Evolutionary conservation across 2,888 invertebrate genomes (phyloP), one percentile per base, ranked within the genome.

Genomic region (Nomada lathburiana): DNA sequence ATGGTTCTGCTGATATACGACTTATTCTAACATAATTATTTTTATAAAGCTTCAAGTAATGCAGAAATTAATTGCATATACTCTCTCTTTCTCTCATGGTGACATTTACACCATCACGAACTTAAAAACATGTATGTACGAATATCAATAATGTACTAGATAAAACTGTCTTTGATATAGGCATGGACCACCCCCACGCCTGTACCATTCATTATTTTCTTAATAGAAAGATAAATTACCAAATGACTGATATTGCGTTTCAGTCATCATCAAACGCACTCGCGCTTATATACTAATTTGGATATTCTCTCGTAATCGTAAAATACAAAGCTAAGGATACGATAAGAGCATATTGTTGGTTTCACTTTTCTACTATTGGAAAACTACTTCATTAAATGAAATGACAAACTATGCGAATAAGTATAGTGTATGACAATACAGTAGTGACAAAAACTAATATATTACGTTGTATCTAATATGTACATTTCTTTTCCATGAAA

Each of bases 21-120:
- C 88, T 88, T 88, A 87, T 62, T 75, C 86, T 88, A 83, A 75
- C 73, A 77, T 86, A 87, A 87, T 88, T 82, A 89, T 52, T 83
- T 64, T 77, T 70, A 79, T 82, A 74, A 81, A 88, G 81, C 76
- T 82, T 80, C 44, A 57, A 77, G 26, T 77, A 70, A 79, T 79
- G 80, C 76, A 65, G 60, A 86, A 42, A 10, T n/a, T 2, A 7
- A 75, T 78, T 82, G 69, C 64, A 69, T 62, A 53, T 76, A 62
- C 20, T 44, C 42, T 64, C 3, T 64, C 26, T 53, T 47, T 64
- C 2, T 68, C 23, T 29, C 57, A 78, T 78, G 67, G 74, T 76
- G 78, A 57, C 36, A n/a, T 9, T 60, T 11, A 55, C 63, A 76
- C 23, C 65, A 73, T 59, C 50, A 62, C 60, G 65, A 76, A 59